These are phyloP conservation scores for Plecotus auritus DNA, from an alignment of 2,113 vertebrate species.

Conservation along the genomic window DNA sequence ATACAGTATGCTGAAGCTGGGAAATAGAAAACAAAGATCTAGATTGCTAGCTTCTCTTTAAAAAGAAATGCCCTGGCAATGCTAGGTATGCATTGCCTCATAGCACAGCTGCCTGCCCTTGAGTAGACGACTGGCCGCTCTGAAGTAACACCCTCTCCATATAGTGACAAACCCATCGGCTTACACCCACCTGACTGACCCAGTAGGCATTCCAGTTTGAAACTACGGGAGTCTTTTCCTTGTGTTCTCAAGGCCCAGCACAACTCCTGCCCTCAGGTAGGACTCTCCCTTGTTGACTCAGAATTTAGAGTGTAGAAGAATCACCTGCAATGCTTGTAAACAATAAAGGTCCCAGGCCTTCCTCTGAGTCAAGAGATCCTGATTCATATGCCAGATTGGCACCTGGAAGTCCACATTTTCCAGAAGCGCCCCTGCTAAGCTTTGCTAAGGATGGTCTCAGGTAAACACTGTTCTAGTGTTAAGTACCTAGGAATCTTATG, in stretches of 20 bases:
- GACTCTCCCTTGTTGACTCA: not conserved
- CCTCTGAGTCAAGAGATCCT: not conserved
- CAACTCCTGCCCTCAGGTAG: not conserved
- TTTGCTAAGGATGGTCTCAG: not conserved
- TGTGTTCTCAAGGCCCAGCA: not conserved
- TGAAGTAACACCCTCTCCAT: not conserved
- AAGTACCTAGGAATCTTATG: not conserved
- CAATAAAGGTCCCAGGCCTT: not conserved
- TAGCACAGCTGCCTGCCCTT: not conserved
- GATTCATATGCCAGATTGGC: not conserved
- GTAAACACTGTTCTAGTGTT: not conserved
- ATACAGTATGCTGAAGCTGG: not conserved
- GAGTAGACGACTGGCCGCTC: not conserved
- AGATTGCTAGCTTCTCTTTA: not conserved
- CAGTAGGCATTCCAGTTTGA: not conserved
- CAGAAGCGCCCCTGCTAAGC: not conserved
- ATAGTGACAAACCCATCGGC: too few species aligned
- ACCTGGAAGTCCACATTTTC: not conserved
- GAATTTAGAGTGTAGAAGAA: not conserved
- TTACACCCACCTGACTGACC: not conserved
- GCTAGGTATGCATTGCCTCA: not conserved
- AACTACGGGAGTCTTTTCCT: not conserved
- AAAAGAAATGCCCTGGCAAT: not conserved
- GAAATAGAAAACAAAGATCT: not conserved
- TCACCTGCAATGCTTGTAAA: not conserved